Base-by-base conservation (phyloP, 2,113 vertebrate genomes). In the Dasypus novemcinctus region DNA sequence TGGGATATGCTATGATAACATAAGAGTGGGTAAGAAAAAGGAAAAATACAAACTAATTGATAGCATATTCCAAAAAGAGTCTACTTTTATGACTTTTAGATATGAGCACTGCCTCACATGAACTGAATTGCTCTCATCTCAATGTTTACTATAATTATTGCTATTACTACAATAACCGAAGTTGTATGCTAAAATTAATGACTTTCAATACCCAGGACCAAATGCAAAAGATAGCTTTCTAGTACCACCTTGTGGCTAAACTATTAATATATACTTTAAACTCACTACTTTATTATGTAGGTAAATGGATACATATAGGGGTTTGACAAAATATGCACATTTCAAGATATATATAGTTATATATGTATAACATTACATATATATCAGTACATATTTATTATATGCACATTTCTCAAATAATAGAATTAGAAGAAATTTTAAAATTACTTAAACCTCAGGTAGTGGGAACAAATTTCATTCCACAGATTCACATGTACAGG, bases 221-320 rank as follows among this genome's bases (percentile, higher is more conserved):
- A 66, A 75, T 52, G 78, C 36, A 95, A 78, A 95, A 81, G 49
- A 80, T 33, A 86, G 90, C 52, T 97, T 87, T 97, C 80, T 97
- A 93, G 92, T 93, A 71, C 92, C 96, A 96, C 90, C 97, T 96
- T 94, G 96, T 97, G 97, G 96, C 78, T 74, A 93, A 83, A 5
- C 4, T 91, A 29, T 38, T 80, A 88, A 96, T 66, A 82, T 2
- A 82, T 49, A 83, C 54, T 88, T 75, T 33, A 93, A 90, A 3
- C 41, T 57, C 41, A 91, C 43, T 54, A 54, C 3, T 54, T 54
- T 41, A 54, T 29, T 94, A 66, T 17, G 5, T 43, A 61, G 4
- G 49, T 63, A 23, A 36, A 10, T 25, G 92, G 17, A 90, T 10
- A 88, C 0, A 54, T 9, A n/a, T 0, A 75, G n/a, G 3, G 76